phyloP scores from a whole-genome alignment of 1,140 invertebrate genomes.

The Tetragonula clypearis region DNA sequence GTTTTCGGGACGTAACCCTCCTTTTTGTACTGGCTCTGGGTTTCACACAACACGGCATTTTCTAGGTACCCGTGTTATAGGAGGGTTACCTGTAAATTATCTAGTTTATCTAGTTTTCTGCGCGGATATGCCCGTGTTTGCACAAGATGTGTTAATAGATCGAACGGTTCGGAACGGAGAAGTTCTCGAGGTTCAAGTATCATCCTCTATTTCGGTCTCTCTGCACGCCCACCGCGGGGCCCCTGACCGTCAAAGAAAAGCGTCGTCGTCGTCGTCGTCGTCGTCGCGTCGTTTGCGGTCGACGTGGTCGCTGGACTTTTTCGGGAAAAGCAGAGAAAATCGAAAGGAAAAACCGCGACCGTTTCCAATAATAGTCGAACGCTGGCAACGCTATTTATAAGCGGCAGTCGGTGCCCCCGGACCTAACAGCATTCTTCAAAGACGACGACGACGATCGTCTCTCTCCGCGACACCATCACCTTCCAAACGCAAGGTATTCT shows the following conservation, averaged over 20 bases:
- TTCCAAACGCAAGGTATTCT: slow-evolving; percentile 64
- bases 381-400: slow-evolving; percentile 68
- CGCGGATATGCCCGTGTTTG: too few relatives aligned
- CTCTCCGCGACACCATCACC: slow-evolving; percentile 24
- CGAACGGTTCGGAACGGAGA: slow-evolving; percentile 51
- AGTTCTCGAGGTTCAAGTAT: slow-evolving; percentile 47
- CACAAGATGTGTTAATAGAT: slow-evolving; percentile 58
- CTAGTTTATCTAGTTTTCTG: too few relatives aligned
- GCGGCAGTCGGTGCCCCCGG: slow-evolving; percentile 49
- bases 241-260: slow-evolving; percentile 66
- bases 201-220: slow-evolving; percentile 58
- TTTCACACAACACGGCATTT: too few relatives aligned
- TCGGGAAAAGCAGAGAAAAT: slow-evolving; percentile 19
- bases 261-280: background rate
- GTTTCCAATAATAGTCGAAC: slow-evolving; percentile 65
- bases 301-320: slow-evolving; percentile 12
- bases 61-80: too few relatives aligned
- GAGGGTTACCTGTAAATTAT: too few relatives aligned
- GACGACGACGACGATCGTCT: slow-evolving; percentile 3
- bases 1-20: too few relatives aligned
- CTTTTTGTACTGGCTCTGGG: too few relatives aligned
- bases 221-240: slow-evolving; percentile 39
- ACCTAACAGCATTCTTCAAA: slow-evolving; percentile 53
- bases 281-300: background rate
- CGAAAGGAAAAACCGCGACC: slow-evolving; percentile 25